Conservation (phyloP, 35 echinoderm and acorn worm genomes). For the Strongylocentrotus purpuratus region DNA sequence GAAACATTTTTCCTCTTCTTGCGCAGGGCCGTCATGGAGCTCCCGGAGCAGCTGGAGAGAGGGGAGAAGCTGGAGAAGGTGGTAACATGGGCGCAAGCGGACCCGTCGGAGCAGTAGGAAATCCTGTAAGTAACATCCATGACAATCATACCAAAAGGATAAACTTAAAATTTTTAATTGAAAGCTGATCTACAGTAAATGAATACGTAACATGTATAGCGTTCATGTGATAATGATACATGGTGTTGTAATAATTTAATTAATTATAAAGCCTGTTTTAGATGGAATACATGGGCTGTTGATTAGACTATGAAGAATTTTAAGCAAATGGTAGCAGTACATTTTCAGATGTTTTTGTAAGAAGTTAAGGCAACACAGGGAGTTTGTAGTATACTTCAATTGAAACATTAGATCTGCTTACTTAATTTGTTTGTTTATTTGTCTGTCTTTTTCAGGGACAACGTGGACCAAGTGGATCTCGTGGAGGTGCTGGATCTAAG, state of each 20-base stretch:
- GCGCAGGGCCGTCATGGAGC: conserved; percentile 45
- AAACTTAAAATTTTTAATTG: background rate
- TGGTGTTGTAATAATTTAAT: background rate
- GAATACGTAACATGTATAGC: background rate
- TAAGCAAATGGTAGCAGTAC: no score
- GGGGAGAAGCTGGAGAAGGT: conserved; percentile 64
- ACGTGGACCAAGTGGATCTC: conserved; percentile 35
- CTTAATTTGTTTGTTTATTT: background rate
- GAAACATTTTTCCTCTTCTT: background rate
- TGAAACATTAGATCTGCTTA: no score
- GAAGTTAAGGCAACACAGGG: no score
- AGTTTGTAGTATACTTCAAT: no score
- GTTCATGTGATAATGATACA: background rate
- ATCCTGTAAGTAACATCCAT: conserved; percentile 7
- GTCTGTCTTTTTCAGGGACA: conserved; percentile 30
- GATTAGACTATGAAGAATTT: no score
- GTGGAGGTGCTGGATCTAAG: conserved; percentile 36
- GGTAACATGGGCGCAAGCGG: conserved; percentile 70
- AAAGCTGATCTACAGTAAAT: background rate
- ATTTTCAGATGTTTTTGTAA: no score
- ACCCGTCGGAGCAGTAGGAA: conserved; percentile 63
- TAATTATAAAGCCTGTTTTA: no score
- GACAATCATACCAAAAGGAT: background rate
- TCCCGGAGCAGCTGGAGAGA: conserved; percentile 65
- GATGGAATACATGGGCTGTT: no score